Base-by-base conservation (phyloP, 2,888 invertebrate species). In the Lasioglossum zephyrum region DNA sequence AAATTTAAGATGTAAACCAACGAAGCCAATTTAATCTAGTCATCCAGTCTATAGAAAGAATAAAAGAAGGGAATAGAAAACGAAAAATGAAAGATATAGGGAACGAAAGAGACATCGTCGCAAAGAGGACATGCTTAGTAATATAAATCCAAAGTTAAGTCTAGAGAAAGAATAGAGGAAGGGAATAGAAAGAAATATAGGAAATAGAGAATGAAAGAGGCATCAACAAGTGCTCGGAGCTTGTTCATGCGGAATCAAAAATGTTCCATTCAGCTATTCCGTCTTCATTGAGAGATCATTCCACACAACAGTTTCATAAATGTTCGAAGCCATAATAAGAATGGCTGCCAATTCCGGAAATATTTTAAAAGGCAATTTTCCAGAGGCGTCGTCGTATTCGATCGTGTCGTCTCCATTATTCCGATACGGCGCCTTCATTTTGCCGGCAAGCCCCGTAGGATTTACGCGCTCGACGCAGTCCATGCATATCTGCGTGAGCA, bases 401-500 rank as follows among this genome's bases (percentile, higher is more conserved):
- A 76, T 63, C 63, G n/a, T 18, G 63, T 63, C 63, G 4, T 41
- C 57, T 74, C 39, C 26, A 76, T 66, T 76, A 76, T 41, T 76
- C 41, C 63, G 26, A 63, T n/a, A 39, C 39, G 39, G 9, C 11
- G 36, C 8, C 49, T n/a, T 53, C 69, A 78, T 36, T 2, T 16
- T 41, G 31, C 63, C 18, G 31, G 60, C 16, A 31, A 16, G 31
- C 16, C 78, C 72, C 70, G 41, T 18, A 69, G 72, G 70, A 78
- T 78, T 78, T 16, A 26, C 78, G 41, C 26, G 39, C 31, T 5
- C 49, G 53, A 53, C 57, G 26, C 72, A 22, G 78, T 31, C 78
- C 78, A 57, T 53, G 72, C 39, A 18, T 78, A 39, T 72, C 69
- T 72, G 78, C 78, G 49, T 57, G 49, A 77, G 69, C 49, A n/a